Conservation (phyloP, 1,140 invertebrate genomes). For the Pararge aegeria region DNA sequence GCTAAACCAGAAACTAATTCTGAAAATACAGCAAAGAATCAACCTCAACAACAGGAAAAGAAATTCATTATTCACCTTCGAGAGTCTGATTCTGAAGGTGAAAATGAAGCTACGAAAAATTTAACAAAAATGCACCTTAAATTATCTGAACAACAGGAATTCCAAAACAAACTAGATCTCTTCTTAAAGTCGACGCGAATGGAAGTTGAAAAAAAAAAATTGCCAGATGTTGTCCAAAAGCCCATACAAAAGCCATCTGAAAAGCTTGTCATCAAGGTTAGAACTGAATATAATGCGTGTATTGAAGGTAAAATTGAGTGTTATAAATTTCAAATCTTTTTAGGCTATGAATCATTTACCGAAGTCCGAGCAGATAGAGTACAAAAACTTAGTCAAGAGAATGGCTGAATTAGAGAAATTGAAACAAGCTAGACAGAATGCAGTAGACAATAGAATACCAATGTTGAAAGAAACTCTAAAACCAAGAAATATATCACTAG, state of each 20-base stretch:
- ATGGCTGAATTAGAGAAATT: slow-evolving; percentile 76
- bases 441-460: slow-evolving; percentile 38
- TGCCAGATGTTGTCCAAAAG: slow-evolving; percentile 49
- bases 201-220: slow-evolving; percentile 59
- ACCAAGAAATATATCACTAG: slow-evolving; percentile 26
- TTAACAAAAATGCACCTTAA: slow-evolving; percentile 77
- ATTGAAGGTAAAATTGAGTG: neutral
- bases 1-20: slow-evolving; percentile 26
- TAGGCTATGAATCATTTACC: slow-evolving; percentile 74
- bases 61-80: slow-evolving; percentile 70
- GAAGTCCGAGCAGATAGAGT: slow-evolving; percentile 73
- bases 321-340: slow-evolving; percentile 35
- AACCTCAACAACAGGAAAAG: slow-evolving; percentile 48
- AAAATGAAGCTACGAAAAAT: slow-evolving; percentile 76
- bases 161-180: slow-evolving; percentile 69
- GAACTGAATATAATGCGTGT: slow-evolving; percentile 17
- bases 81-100: slow-evolving; percentile 74
- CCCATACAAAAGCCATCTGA: slow-evolving; percentile 45
- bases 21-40: slow-evolving; percentile 19
- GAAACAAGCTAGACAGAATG: slow-evolving; percentile 56
- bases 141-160: slow-evolving; percentile 65
- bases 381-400: slow-evolving; percentile 71
- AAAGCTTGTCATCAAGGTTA: slow-evolving; percentile 71
- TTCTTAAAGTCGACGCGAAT: slow-evolving; percentile 68
- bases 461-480: slow-evolving; percentile 52